Conservation (phyloP, 2,797 vertebrate genomes). For the Rhinogobio ventralis region DNA sequence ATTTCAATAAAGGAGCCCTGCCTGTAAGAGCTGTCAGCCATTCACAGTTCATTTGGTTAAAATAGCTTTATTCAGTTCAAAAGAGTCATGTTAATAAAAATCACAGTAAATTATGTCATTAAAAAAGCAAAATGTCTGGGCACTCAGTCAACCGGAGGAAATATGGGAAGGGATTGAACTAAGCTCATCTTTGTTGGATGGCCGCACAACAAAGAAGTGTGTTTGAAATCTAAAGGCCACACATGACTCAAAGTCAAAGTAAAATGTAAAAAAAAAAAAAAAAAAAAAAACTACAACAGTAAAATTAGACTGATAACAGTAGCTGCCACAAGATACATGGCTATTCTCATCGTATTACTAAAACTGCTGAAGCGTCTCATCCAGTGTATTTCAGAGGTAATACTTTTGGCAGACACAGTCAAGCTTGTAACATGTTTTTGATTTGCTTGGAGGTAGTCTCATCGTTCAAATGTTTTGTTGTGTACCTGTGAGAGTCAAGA, state of each 20-base stretch:
- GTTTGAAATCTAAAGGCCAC: conserved; percentile 78
- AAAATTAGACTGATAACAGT: conserved; percentile 69
- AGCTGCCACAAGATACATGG: conserved; percentile 86
- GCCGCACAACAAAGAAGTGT: conserved; percentile 4
- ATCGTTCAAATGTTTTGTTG: conserved; percentile 98
- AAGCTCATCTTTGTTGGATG: not conserved
- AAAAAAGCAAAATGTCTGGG: conserved; percentile 10
- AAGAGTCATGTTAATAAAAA: conserved; percentile 48
- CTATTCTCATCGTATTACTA: conserved; percentile 74
- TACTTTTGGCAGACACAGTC: conserved; percentile 65
- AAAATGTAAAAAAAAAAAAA: conserved; percentile 67
- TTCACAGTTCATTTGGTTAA: not conserved
- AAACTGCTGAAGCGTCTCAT: conserved; percentile 28
- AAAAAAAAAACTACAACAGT: conserved; percentile 60
- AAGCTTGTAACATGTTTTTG: conserved; percentile 90
- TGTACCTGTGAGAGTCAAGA: conserved; percentile 83
- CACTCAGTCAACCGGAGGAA: conserved; percentile 31
- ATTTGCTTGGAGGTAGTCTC: conserved; percentile 99
- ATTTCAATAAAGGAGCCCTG: not conserved
- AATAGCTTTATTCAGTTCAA: conserved; percentile 60
- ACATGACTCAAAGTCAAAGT: conserved; percentile 78
- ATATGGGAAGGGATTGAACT: conserved; percentile 28
- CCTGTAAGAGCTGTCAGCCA: not conserved
- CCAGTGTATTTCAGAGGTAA: not conserved
- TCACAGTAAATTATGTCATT: conserved; percentile 39